Percentiles rank a stretch among this genome's conserved stretches.
Conservation (phyloP, 2,797 vertebrate genomes). For the Takifugu rubripes region DNA sequence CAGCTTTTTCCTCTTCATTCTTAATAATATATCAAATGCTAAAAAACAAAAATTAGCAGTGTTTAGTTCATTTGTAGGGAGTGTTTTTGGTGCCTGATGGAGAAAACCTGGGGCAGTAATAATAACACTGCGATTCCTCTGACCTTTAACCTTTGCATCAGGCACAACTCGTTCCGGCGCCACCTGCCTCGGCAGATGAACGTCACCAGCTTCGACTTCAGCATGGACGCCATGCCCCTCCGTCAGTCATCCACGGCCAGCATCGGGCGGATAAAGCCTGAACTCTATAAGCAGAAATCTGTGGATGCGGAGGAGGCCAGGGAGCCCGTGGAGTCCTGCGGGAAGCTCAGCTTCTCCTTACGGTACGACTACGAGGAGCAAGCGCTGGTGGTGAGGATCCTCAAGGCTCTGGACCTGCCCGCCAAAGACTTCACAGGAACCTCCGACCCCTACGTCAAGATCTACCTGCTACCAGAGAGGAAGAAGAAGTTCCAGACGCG, state of each 20-base stretch:
- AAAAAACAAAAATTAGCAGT: constrained; percentile 22
- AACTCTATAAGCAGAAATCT: constrained; percentile 98
- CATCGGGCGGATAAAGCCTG: constrained; percentile 96
- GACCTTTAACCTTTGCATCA: constrained; percentile 59
- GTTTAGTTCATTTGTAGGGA: constrained; percentile 27
- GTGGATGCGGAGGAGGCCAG: constrained; percentile 88
- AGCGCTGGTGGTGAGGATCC: constrained; percentile 87
- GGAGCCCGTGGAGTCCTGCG: constrained; percentile 86
- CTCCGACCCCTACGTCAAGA: constrained; percentile 97
- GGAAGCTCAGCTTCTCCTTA: constrained; percentile 92
- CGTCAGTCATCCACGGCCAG: constrained; percentile 89
- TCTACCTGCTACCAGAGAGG: constrained; percentile 95
- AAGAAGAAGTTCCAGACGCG: constrained; percentile 99
- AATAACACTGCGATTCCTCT: constrained; percentile 34
- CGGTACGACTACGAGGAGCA: constrained; percentile 93
- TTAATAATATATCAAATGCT: constrained; percentile 27
- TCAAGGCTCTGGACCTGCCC: constrained; percentile 94
- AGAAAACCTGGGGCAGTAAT: neutral
- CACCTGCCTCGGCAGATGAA: constrained; percentile 96
- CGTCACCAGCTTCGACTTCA: constrained; percentile 95
- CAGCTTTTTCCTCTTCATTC: constrained; percentile 3
- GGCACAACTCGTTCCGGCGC: constrained; percentile 97
- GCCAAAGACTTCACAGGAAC: constrained; percentile 97
- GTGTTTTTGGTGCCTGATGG: neutral
- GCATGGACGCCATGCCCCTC: constrained; percentile 85